A percentile compares a stretch with the other conserved stretches of the same genome.
phyloP scores from a whole-genome alignment of 64 coral and sea anemone genomes.

The Acropora yongei region DNA sequence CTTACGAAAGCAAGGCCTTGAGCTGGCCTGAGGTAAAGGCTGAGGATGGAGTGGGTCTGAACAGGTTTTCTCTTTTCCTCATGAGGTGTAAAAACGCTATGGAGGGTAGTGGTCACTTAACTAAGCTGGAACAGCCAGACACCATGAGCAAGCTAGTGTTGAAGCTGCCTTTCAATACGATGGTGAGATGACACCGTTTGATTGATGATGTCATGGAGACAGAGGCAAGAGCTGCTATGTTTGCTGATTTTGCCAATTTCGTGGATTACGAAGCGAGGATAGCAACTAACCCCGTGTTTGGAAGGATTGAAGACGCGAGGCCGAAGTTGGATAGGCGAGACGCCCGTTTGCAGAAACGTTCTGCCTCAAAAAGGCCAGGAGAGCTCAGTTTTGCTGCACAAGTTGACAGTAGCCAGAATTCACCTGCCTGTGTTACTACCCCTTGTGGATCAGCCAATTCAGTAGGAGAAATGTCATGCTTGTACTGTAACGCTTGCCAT shows the following conservation, averaged over 20 bases:
- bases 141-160: slow-evolving; percentile 26
- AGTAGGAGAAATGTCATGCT: neutral
- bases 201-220: slow-evolving; percentile 31
- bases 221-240: slow-evolving; percentile 7
- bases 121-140: slow-evolving; percentile 57
- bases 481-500: neutral
- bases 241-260: slow-evolving; percentile 10
- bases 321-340: neutral
- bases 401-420: neutral
- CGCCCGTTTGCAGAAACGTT: neutral
- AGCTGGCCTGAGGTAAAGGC: slow-evolving; percentile 20
- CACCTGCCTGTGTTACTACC: neutral
- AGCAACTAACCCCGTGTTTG: slow-evolving; percentile 1
- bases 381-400: neutral
- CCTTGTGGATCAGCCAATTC: neutral
- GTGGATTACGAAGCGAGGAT: neutral
- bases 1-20: slow-evolving; percentile 31
- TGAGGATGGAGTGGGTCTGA: neutral
- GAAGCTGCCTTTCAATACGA: slow-evolving; percentile 49
- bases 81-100: slow-evolving; percentile 68
- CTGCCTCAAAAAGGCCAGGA: neutral
- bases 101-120: slow-evolving; percentile 34
- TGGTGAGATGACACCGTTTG: slow-evolving; percentile 42
- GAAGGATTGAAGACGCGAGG: slow-evolving; percentile 12
- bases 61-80: slow-evolving; percentile 42